Conservation (phyloP, 2,888 invertebrate genomes). For the Diarsia mendica region DNA sequence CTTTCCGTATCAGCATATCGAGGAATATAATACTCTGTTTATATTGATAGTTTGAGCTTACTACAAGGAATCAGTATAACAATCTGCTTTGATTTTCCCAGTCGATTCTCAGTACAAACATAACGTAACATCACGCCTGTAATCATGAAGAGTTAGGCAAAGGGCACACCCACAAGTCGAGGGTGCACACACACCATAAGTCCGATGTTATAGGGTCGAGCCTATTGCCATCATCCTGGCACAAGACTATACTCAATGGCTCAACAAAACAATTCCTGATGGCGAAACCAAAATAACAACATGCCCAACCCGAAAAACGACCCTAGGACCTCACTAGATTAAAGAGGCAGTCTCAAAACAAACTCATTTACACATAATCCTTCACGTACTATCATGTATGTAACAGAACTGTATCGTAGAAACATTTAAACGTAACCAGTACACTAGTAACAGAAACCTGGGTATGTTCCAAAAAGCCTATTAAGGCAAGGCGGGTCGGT, state of each 20-base stretch:
- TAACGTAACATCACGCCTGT: background rate
- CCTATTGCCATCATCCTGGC: no score
- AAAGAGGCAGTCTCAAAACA: background rate
- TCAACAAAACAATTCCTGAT: no score
- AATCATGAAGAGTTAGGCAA: no score
- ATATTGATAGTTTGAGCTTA: background rate
- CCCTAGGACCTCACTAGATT: no score
- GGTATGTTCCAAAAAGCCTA: constrained; percentile 88
- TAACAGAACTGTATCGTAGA: background rate
- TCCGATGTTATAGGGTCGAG: no score
- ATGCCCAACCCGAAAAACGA: no score
- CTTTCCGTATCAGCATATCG: no score
- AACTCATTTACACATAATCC: background rate
- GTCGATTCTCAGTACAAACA: background rate
- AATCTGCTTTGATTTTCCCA: no score
- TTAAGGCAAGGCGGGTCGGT: constrained; percentile 72
- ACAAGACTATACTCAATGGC: no score
- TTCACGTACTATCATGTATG: background rate
- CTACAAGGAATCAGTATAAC: background rate
- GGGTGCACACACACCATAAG: no score
- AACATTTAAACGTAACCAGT: constrained; percentile 30
- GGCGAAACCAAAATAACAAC: no score
- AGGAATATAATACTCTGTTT: background rate
- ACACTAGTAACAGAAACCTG: constrained; percentile 72
- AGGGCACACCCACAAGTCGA: no score